Evolutionary conservation across 1,140 invertebrate species (phyloP).

Genomic region (Drosophila subpulchrella): DNA sequence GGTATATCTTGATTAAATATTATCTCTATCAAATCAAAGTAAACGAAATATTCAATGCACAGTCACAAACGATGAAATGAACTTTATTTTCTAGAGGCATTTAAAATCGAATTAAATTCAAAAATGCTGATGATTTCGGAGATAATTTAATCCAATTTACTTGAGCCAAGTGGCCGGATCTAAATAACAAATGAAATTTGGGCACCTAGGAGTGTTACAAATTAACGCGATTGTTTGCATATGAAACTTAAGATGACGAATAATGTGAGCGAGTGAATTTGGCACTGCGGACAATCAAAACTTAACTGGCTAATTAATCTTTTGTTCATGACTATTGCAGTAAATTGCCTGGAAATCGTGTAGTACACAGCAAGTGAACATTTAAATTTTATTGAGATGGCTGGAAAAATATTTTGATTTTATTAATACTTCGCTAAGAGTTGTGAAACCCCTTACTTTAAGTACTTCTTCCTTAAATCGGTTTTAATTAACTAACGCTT

Average conservation of each 20-base stretch:
- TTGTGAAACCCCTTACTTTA: too few relatives aligned
- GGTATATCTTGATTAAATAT: too few relatives aligned
- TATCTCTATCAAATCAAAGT: too few relatives aligned
- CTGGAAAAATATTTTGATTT: conserved; percentile 58
- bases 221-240: conserved; percentile 42
- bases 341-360: conserved; percentile 48
- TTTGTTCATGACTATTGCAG: conserved; percentile 61
- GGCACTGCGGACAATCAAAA: conserved; percentile 36
- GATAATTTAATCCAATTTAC: conserved; percentile 11
- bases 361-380: conserved; percentile 1
- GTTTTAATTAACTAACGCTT: not conserved
- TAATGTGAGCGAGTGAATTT: conserved; percentile 3
- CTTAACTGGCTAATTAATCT: conserved; percentile 57
- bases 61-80: not conserved
- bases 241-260: conserved; percentile 5
- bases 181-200: conserved; percentile 32
- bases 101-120: conserved; percentile 4
- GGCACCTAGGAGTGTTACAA: conserved; percentile 34
- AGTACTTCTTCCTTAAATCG: not conserved
- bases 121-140: conserved; percentile 5
- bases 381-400: conserved; percentile 29
- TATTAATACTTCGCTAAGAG: not conserved
- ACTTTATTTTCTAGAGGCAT: not conserved
- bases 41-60: too few relatives aligned
- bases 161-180: conserved; percentile 13